Evolutionary conservation across 1,140 invertebrate species (phyloP), one percentile per base, ranked within the genome.

Genomic region (Bactericera cockerelli): DNA sequence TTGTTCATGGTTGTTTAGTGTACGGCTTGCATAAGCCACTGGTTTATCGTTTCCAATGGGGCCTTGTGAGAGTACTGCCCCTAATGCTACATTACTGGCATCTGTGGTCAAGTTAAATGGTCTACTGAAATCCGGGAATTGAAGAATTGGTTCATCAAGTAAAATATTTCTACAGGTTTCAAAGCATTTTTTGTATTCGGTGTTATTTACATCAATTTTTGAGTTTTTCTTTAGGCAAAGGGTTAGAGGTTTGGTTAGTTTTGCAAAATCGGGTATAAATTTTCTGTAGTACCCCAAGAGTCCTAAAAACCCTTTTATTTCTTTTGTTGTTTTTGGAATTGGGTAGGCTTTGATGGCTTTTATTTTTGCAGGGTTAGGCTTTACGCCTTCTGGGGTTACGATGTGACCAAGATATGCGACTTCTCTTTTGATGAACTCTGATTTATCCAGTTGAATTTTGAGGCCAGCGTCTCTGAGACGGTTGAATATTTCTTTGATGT

Each of bases 321-420:
- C 63, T 8, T 64, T 66, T 0, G 62, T 2, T 22, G 60, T 70
- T 19, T 26, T 62, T 1, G 72, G 69, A 11, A 21, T 57, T 0
- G 72, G 66, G 58, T 67, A 73, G 0, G 70, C 54, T 4, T 56
- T 38, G 0, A 76, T 63, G 0, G 69, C 70, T 4, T 58, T 16
- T 0, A 70, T 64, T 63, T 75, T 74, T 1, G 65, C 66, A 2
- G 68, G 67, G 39, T 72, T 65, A 4, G 66, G 59, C 14, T 64
- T 38, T 2, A 74, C 64, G 25, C 71, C 70, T 57, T 67, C 62
- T 38, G 57, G 53, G 21, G 67, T 64, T 4, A 75, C 25, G 16
- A 71, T 65, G 49, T 70, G 68, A 13, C 72, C 71, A 11, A 74
- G 63, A 63, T 65, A 73, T 26, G 61, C 73, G 72, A 68, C 63